Conservation (phyloP, 2,113 vertebrate genomes). For the Cyanoramphus novaezelandiae region DNA sequence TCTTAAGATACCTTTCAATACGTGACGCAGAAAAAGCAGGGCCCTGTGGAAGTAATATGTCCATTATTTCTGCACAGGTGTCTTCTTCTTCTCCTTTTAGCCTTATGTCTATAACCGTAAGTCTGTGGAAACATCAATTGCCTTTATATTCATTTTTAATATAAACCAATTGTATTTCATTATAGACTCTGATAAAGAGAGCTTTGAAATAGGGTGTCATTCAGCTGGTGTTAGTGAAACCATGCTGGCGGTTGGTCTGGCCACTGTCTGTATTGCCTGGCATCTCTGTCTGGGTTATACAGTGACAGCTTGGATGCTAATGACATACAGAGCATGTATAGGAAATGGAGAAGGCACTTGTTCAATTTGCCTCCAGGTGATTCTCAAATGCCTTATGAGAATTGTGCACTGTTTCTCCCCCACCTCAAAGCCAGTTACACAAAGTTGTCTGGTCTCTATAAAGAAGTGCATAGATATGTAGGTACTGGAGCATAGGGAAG, state of each 20-base stretch:
- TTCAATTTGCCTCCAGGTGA: neutral
- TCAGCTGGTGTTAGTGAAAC: neutral
- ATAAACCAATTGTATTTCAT: neutral
- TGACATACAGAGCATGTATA: rapidly evolving
- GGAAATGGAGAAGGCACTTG: neutral
- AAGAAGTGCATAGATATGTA: neutral
- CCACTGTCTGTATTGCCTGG: rapidly evolving
- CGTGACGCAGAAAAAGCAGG: neutral
- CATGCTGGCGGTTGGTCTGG: neutral
- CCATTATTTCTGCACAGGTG: neutral
- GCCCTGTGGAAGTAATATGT: neutral
- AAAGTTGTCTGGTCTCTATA: neutral
- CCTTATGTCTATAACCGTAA: neutral
- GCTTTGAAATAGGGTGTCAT: neutral
- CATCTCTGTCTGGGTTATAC: neutral
- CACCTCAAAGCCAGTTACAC: neutral
- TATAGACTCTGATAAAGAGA: neutral
- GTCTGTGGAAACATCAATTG: neutral
- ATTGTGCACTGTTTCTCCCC: neutral
- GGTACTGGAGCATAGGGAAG: neutral
- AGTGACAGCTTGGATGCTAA: neutral
- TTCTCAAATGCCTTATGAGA: neutral
- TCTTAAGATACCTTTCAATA: neutral
- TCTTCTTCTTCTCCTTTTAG: neutral
- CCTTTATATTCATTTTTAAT: neutral